Base-by-base conservation (phyloP, 2,113 vertebrate genomes). In the Nothoprocta perdicaria region DNA sequence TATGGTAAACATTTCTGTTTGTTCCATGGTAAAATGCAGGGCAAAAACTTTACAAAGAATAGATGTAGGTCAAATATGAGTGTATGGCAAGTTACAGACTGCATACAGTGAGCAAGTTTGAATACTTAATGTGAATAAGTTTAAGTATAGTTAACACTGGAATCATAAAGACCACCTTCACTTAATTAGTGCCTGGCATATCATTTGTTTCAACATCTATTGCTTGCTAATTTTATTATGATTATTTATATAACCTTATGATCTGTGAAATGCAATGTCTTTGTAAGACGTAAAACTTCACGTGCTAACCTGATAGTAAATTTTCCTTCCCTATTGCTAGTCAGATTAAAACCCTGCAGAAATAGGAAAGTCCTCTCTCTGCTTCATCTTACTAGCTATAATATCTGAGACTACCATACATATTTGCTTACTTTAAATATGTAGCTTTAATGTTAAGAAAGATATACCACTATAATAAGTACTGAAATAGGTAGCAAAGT, bases 331-430 rank as follows among this genome's bases (percentile, higher is more conserved):
- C 87, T 8, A 1, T 5, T 80, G 31, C 67, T 80, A 40, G 4
- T 91, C 38, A 74, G 43, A 69, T 6, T 23, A 24, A 35, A 88
- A 7, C 23, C 45, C 0, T 74, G 55, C 6, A 80, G 46, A 72
- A 94, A 35, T n/a, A 35, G 22, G 29, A 46, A 84, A 29, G 16
- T 80, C 57, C 60, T 84, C 41, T 14, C 79, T 40, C 16, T 89
- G 38, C 13, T 89, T 29, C 84, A 9, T 69, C 11, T 74, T 79
- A 78, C 26, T 85, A 87, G 60, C 26, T 71, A 16, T 67, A 73
- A n/a, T 43, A 89, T 11, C 13, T 40, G 80, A 7, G 58, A 81
- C 68, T 43, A 38, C 61, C 14, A 53, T 48, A 58, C 0, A 0
- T 48, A 38, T 43, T n/a, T 81, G 31, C 63, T 81, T 72, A 68